phyloP scores from a whole-genome alignment of 2,113 vertebrate species.

The Pithys albifrons region DNA sequence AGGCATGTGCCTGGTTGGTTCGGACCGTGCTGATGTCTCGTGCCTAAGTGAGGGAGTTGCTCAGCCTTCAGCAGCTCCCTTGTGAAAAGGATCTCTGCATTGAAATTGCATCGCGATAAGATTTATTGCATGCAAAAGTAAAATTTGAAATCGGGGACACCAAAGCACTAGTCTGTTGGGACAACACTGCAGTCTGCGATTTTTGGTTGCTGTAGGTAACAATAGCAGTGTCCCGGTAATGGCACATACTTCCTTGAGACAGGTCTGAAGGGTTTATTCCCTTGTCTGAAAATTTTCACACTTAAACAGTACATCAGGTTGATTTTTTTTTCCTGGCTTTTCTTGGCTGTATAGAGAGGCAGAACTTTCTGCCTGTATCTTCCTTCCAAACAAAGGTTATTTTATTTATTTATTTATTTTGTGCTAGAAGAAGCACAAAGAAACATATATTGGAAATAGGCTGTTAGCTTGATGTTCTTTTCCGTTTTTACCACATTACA shows the following conservation, averaged over 20 bases:
- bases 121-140: not conserved
- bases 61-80: not conserved
- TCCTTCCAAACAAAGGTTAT: not conserved
- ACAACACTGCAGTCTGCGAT: not conserved
- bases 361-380: not conserved
- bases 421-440: not conserved
- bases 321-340: not conserved
- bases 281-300: not conserved
- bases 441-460: not conserved
- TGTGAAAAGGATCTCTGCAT: not conserved
- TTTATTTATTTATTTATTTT: not conserved
- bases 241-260: not conserved
- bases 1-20: not conserved
- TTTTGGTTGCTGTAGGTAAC: not conserved
- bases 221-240: fast-evolving
- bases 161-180: not conserved
- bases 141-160: not conserved
- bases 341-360: not conserved
- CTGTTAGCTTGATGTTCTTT: not conserved
- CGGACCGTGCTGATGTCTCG: not conserved
- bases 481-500: not conserved
- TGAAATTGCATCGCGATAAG: fast-evolving
- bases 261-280: not conserved
- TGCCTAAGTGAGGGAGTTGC: not conserved
- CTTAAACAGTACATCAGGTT: not conserved